Evolutionary conservation across 2,888 invertebrate species (phyloP).

Genomic region (Chromoteleia sp.): DNA sequence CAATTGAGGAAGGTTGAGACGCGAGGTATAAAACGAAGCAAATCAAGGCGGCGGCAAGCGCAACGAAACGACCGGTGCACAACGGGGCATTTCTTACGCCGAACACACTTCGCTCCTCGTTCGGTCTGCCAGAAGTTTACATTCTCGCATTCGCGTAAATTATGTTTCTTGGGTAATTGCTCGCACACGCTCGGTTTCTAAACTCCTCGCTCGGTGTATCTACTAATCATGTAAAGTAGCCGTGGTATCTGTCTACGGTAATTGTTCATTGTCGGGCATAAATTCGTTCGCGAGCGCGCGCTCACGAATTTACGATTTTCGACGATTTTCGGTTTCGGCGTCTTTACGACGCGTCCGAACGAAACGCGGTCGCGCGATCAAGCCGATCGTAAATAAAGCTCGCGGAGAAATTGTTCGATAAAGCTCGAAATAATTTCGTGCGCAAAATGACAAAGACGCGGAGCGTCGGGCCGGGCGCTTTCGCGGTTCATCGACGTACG

Average conservation of each 20-base stretch:
- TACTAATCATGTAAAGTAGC: slow-evolving; percentile 77
- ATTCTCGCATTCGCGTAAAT: slow-evolving; percentile 74
- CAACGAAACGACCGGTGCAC: background rate
- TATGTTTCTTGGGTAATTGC: slow-evolving; percentile 80
- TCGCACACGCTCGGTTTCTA: slow-evolving; percentile 72
- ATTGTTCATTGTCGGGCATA: slow-evolving; percentile 78
- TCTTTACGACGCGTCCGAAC: slow-evolving; percentile 23
- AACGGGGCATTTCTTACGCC: slow-evolving; percentile 29
- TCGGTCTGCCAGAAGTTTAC: slow-evolving; percentile 56
- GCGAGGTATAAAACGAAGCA: too few relatives aligned
- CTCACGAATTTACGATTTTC: background rate
- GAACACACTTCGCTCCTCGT: slow-evolving; percentile 36
- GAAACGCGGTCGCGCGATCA: slow-evolving; percentile 16
- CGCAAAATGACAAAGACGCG: slow-evolving; percentile 54
- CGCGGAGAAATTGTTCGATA: slow-evolving; percentile 50
- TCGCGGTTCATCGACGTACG: slow-evolving; percentile 68
- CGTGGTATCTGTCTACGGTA: slow-evolving; percentile 73
- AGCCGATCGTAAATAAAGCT: slow-evolving; percentile 23
- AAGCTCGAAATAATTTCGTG: slow-evolving; percentile 37
- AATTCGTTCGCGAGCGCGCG: slow-evolving; percentile 70
- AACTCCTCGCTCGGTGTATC: slow-evolving; percentile 71
- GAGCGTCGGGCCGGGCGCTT: slow-evolving; percentile 39
- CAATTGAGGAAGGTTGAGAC: too few relatives aligned
- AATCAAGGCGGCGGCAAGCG: background rate
- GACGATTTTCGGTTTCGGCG: slow-evolving; percentile 38